Evolutionary conservation across 1,140 invertebrate genomes (phyloP).

Genomic region (Triops longicaudatus): DNA sequence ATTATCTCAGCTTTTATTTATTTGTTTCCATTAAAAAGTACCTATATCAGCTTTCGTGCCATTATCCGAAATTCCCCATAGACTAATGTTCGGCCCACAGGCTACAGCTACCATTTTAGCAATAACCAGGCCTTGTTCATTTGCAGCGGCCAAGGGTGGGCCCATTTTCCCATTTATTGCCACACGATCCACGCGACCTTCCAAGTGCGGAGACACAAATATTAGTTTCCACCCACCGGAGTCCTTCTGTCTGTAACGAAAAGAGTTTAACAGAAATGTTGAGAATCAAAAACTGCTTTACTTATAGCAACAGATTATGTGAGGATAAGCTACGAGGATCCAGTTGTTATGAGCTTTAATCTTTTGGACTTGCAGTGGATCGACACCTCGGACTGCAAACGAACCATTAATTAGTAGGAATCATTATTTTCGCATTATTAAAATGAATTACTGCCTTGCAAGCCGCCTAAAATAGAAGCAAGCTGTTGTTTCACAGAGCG

Average conservation of each 20-base stretch:
- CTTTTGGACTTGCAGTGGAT: slow-evolving; percentile 80
- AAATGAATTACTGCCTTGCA: slow-evolving; percentile 45
- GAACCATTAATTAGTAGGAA: slow-evolving; percentile 18
- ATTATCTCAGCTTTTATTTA: slow-evolving; percentile 30
- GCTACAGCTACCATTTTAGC: slow-evolving; percentile 48
- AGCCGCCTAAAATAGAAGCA: slow-evolving; percentile 51
- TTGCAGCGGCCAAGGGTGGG: not conserved
- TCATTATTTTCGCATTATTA: not conserved
- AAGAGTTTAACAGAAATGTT: slow-evolving; percentile 21
- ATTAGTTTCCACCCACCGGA: slow-evolving; percentile 91
- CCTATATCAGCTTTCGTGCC: slow-evolving; percentile 69
- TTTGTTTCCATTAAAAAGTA: slow-evolving; percentile 29
- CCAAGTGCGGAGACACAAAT: slow-evolving; percentile 86
- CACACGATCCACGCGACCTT: slow-evolving; percentile 78
- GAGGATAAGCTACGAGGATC: slow-evolving; percentile 91
- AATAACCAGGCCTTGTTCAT: not conserved
- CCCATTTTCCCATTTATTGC: slow-evolving; percentile 87
- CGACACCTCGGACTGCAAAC: slow-evolving; percentile 46
- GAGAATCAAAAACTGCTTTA: slow-evolving; percentile 38
- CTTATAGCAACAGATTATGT: slow-evolving; percentile 92
- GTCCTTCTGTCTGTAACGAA: slow-evolving; percentile 68
- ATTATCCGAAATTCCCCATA: slow-evolving; percentile 83
- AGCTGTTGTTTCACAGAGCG: slow-evolving; percentile 49
- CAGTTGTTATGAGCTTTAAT: slow-evolving; percentile 96
- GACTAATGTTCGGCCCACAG: slow-evolving; percentile 64